Percentiles rank a stretch among this genome's conserved stretches.
These are phyloP conservation scores for Malthinus flaveolus DNA, from an alignment of 2,888 invertebrate genomes.

Conservation along the genomic window DNA sequence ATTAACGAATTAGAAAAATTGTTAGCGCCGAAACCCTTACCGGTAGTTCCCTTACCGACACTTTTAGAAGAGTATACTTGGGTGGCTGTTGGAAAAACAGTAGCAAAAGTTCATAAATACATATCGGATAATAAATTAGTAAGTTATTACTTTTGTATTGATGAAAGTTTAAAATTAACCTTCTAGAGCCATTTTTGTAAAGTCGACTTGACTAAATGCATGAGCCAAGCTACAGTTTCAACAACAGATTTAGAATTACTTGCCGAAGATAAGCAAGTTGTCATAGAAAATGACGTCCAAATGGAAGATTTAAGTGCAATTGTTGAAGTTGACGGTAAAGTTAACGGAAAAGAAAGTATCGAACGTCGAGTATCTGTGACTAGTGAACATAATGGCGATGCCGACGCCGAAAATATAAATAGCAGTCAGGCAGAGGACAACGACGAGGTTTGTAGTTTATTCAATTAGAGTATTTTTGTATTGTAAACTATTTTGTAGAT, in stretches of 20 bases:
- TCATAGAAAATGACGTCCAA: slow-evolving; percentile 1
- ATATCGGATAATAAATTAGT: slow-evolving; percentile 63
- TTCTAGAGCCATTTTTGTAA: slow-evolving; percentile 51
- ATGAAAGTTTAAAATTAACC: not conserved
- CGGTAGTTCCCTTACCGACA: slow-evolving; percentile 62
- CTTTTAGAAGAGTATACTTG: slow-evolving; percentile 65
- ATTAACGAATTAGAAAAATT: slow-evolving; percentile 61
- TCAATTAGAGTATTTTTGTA: not conserved
- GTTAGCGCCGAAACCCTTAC: slow-evolving; percentile 58
- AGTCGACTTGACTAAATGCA: slow-evolving; percentile 50
- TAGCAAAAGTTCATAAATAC: slow-evolving; percentile 67
- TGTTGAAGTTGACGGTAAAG: slow-evolving; percentile 54
- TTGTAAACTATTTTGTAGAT: slow-evolving; percentile 32
- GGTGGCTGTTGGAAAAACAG: slow-evolving; percentile 67
- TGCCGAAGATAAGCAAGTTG: slow-evolving; percentile 6
- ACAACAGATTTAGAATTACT: slow-evolving; percentile 28
- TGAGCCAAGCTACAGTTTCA: slow-evolving; percentile 40
- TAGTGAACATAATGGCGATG: slow-evolving; percentile 45
- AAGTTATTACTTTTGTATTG: slow-evolving; percentile 24
- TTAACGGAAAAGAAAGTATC: slow-evolving; percentile 39
- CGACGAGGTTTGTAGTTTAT: slow-evolving; percentile 45
- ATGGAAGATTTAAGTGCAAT: slow-evolving; percentile 36
- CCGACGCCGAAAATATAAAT: slow-evolving; percentile 40
- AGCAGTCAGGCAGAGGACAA: slow-evolving; percentile 49
- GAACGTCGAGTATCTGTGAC: slow-evolving; percentile 49